Evolutionary conservation across 2,113 vertebrate genomes (phyloP), one percentile per base, ranked within the genome.

Genomic region (Cyrtonyx montezumae): DNA sequence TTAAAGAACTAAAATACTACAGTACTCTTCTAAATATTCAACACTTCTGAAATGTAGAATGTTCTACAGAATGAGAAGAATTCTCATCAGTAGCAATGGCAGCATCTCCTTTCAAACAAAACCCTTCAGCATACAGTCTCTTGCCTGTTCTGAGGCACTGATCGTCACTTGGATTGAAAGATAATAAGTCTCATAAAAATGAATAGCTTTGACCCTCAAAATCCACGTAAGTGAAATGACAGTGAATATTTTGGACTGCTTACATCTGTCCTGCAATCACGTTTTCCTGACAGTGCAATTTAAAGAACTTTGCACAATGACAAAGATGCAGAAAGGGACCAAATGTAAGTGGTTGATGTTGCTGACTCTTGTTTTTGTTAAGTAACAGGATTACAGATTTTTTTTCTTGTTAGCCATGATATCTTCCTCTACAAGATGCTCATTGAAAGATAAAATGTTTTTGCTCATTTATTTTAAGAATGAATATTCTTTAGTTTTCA

Each of bases 191-290:
- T 95, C 77, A 96, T 95, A 95, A 96, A 97, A 97, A 97, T 84
- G 73, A 90, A 96, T 85, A 95, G 62, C 74, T 97, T 95, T 96
- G 92, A 95, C 92, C 84, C 94, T 95, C 62, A 93, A 94, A 94
- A 97, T 94, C 86, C 82, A 63, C 13, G 2, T 49, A 74, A 96
- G 68, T 86, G 77, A 96, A 96, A 96, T 15, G 34, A 55, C 28
- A 95, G 79, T 77, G 82, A 91, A 85, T 95, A 88, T 93, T 96
- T 97, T 92, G 94, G 89, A 96, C 87, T 89, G 87, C 69, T 94
- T 95, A 95, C 75, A 84, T 91, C 78, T 87, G 78, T 91, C 63
- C 85, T 87, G 77, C 79, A 77, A 87, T 95, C 4, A 8, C 82
- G 87, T 87, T 96, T 95, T 94, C 89, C 87, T 93, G 88, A 80